Base-by-base conservation (phyloP, 2,888 invertebrate genomes). In the Drosophila gaucha region DNA sequence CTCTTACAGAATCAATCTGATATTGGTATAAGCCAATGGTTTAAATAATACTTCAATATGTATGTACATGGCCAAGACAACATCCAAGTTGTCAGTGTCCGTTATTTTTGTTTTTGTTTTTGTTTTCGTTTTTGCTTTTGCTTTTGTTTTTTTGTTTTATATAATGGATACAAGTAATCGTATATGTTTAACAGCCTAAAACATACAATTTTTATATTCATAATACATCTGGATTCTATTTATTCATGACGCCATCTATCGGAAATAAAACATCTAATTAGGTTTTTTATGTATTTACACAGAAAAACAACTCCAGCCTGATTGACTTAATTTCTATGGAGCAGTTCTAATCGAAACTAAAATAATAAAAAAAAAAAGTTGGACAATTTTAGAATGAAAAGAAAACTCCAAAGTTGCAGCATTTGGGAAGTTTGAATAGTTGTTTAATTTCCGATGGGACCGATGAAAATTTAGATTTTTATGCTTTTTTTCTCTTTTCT, bases 11-110 rank as follows among this genome's bases (percentile, higher is more conserved):
- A 28, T 50, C 50, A 12, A 51, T 57, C 50, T 47, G 63, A 44
- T 56, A 44, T 44, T 55, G 52, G 50, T 33, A 58, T 51, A 47
- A 52, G 41, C 55, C 52, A 59, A 59, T 65, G 59, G 54, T 65
- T 67, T 82, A 67, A 85, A 82, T 87, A 87, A 80, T 80, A 80
- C 88, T 80, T 87, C 71, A 78, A 85, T 68, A 80, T 70, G 60
- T 79, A 84, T 87, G 59, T 80, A 86, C 87, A 87, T 60, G 66
- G 64, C 74, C 78, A 80, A 55, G 76, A 65, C 75, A 58, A 47
- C 36, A 26, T 47, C 33, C n/a, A 31, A 50, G 67, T 52, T 44
- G 50, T 50, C 51, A 49, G 35, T 39, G 33, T 56, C 70, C 47
- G n/a, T 28, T 52, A 22, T 20, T 50, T 16, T 35, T 20, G 50